Percentiles rank a stretch among this genome's conserved stretches.
Evolutionary conservation across 2,113 vertebrate genomes (phyloP).

Genomic region (Carassius gibelio): DNA sequence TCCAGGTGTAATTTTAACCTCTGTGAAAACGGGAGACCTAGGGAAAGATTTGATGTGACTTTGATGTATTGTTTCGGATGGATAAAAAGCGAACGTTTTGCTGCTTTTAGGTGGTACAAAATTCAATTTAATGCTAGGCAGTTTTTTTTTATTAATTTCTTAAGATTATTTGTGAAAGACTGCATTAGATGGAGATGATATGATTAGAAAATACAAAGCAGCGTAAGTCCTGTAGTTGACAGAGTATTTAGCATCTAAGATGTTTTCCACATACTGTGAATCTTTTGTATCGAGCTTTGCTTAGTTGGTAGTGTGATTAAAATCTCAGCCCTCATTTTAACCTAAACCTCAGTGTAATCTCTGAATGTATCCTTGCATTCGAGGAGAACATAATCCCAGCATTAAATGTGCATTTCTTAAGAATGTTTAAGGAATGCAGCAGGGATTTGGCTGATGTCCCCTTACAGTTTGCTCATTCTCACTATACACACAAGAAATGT

Average conservation of each 20-base stretch:
- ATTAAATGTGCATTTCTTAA: conserved; percentile 1
- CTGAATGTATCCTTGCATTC: background rate
- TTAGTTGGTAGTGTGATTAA: background rate
- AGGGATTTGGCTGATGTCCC: conserved; percentile 7
- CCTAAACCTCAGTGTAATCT: background rate
- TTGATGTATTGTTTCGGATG: conserved; percentile 5
- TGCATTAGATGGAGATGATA: conserved; percentile 1
- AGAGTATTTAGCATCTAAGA: conserved; percentile 10
- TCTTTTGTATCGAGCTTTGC: background rate
- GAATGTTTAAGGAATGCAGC: background rate
- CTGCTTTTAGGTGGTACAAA: conserved; percentile 23
- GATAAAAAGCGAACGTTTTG: conserved; percentile 4
- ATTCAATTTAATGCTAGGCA: conserved; percentile 13
- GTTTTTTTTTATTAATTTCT: background rate
- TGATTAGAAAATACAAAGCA: background rate
- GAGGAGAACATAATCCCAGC: background rate
- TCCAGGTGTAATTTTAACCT: conserved; percentile 61
- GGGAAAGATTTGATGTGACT: conserved; percentile 38
- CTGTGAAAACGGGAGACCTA: conserved; percentile 41
- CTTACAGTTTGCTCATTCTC: background rate
- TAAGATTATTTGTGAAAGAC: conserved; percentile 12
- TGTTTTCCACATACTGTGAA: background rate
- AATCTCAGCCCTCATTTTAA: background rate
- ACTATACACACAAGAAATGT: background rate
- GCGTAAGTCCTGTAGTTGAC: background rate